phyloP scores from a whole-genome alignment of 1,140 invertebrate genomes.

The Drosophila bipectinata region DNA sequence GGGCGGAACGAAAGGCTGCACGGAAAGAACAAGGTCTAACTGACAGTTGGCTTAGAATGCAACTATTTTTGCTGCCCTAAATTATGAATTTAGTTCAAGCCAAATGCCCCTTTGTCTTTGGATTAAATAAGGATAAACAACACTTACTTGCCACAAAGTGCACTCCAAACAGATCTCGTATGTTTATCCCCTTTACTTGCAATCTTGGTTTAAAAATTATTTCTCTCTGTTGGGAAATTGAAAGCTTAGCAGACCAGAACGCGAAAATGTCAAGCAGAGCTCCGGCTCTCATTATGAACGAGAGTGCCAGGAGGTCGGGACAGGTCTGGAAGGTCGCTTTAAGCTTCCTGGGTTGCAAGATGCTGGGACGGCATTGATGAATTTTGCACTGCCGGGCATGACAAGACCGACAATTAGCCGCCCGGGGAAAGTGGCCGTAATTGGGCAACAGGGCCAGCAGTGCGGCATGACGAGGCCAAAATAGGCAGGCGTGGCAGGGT shows the following conservation, averaged over 20 bases:
- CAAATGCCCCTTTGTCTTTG: too few species aligned
- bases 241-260: slow-evolving; percentile 55
- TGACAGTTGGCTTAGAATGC: neutral
- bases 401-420: slow-evolving; percentile 47
- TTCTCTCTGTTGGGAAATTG: slow-evolving; percentile 23
- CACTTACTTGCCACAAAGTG: too few species aligned
- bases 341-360: slow-evolving; percentile 1
- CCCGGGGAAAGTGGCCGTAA: slow-evolving; percentile 52
- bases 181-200: too few species aligned
- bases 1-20: slow-evolving; percentile 23
- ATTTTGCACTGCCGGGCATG: slow-evolving; percentile 19
- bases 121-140: too few species aligned
- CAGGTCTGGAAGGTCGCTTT: slow-evolving; percentile 13
- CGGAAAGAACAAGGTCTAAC: neutral
- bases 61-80: neutral
- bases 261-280: slow-evolving; percentile 43
- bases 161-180: too few species aligned
- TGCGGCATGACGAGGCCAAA: slow-evolving; percentile 52
- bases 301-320: slow-evolving; percentile 2
- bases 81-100: too few species aligned
- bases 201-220: neutral
- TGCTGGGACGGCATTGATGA: slow-evolving; percentile 17
- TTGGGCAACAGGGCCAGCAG: slow-evolving; percentile 41
- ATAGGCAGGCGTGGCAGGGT: neutral
- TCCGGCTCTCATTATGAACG: slow-evolving; percentile 21